phyloP scores from a whole-genome alignment of 2,113 vertebrate species.

The Rhynchomys soricoides region DNA sequence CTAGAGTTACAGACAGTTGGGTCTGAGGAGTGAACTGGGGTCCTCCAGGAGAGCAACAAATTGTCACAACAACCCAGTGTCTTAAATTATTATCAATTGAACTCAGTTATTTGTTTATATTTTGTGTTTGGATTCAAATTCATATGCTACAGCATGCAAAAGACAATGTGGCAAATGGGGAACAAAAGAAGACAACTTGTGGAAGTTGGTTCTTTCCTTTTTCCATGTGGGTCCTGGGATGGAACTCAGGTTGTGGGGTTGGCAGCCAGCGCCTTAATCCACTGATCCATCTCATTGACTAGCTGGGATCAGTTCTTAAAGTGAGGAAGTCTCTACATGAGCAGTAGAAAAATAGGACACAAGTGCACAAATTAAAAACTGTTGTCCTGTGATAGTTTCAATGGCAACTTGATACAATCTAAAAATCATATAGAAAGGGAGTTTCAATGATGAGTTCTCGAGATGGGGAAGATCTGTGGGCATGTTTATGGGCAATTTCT shows the following conservation, averaged over 20 bases:
- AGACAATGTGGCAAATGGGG: not conserved
- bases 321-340: too few relatives aligned
- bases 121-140: not conserved
- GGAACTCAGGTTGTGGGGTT: too few relatives aligned
- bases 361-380: not conserved
- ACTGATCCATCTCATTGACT: not conserved
- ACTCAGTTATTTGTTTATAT: not conserved
- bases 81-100: not conserved
- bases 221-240: not conserved
- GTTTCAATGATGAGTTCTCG: not conserved
- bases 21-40: not conserved
- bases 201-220: not conserved
- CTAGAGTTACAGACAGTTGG: not conserved
- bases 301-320: not conserved
- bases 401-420: not conserved
- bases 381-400: rapidly evolving
- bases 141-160: not conserved
- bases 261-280: not conserved
- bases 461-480: not conserved
- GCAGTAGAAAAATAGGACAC: too few relatives aligned
- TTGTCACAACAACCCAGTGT: not conserved
- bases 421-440: too few relatives aligned
- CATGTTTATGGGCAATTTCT: not conserved
- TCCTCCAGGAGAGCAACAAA: not conserved
- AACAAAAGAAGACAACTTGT: not conserved